These are phyloP conservation scores for Hipparchia semele DNA, from an alignment of 2,888 invertebrate genomes.

Conservation along the genomic window DNA sequence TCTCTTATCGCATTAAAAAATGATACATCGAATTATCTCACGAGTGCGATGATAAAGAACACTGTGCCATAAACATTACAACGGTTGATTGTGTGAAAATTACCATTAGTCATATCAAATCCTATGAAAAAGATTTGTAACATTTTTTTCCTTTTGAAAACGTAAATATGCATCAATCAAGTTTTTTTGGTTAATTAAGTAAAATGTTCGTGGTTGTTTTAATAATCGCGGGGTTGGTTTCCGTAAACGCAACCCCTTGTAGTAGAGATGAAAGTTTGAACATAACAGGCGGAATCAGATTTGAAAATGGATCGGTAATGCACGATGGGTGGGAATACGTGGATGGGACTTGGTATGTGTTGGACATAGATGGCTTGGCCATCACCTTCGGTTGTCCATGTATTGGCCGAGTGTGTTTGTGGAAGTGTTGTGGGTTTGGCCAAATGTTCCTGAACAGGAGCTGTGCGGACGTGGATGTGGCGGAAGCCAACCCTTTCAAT, in stretches of 20 bases:
- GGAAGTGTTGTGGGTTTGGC: slow-evolving; percentile 63
- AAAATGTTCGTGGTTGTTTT: slow-evolving; percentile 43
- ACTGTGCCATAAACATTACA: slow-evolving; percentile 58
- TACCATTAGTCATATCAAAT: slow-evolving; percentile 47
- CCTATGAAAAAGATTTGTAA: slow-evolving; percentile 20
- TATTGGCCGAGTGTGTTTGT: slow-evolving; percentile 62
- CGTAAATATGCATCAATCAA: background rate
- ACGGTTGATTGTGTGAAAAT: slow-evolving; percentile 49
- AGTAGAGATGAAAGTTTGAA: slow-evolving; percentile 60
- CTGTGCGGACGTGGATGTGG: slow-evolving; percentile 52
- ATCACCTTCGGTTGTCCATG: slow-evolving; percentile 67
- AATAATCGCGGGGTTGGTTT: slow-evolving; percentile 33
- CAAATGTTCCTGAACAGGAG: slow-evolving; percentile 51
- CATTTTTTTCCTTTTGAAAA: slow-evolving; percentile 7
- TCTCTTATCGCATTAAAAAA: slow-evolving; percentile 66
- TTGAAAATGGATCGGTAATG: slow-evolving; percentile 59
- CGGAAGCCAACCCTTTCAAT: slow-evolving; percentile 60
- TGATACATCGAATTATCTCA: slow-evolving; percentile 76
- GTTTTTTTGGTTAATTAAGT: background rate
- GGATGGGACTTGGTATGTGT: slow-evolving; percentile 59
- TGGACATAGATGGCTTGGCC: slow-evolving; percentile 48
- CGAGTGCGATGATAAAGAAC: slow-evolving; percentile 63
- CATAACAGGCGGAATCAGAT: slow-evolving; percentile 57
- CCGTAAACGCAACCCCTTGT: slow-evolving; percentile 51
- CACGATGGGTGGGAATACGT: slow-evolving; percentile 60